Evolutionary conservation across 2,888 invertebrate species (phyloP), one percentile per base, ranked within the genome.

Genomic region (Sphecodes monilicornis): DNA sequence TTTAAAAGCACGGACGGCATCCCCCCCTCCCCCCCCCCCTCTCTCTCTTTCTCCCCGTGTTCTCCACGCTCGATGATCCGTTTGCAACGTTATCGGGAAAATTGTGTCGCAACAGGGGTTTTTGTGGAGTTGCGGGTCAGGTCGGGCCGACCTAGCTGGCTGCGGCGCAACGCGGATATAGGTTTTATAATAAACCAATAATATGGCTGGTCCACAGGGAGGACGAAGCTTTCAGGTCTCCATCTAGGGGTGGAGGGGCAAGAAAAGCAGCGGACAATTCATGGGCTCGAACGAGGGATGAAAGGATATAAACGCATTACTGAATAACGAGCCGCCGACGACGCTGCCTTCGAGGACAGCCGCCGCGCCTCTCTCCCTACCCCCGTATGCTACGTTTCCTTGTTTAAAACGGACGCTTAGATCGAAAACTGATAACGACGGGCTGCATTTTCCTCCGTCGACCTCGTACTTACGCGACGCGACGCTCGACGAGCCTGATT

Each of bases 111-210:
- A 39, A 64, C 41, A 73, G 43, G 39, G 68, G 50, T 60, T 78
- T 80, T 84, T 78, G 76, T 82, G 76, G 75, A 70, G 85, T 41
- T 41, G 54, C 43, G 73, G 73, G 79, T 76, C 79, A 72, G 81
- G 75, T 36, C 66, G 68, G 46, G 79, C 64, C 71, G 80, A 73
- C 68, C 74, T 75, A 46, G 77, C 78, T 82, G 81, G 78, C 69
- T 78, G 78, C 68, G 82, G 82, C 74, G 78, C 57, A 74, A 72
- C 82, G 76, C 29, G 90, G 85, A 87, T 85, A 89, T 84, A 85
- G 87, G 86, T 91, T 89, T 89, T 87, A 89, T 89, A 91, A 91
- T 90, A 89, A 91, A 91, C 88, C 88, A 85, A 87, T 91, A 91
- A 91, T 90, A 88, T 77, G 87, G 76, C 73, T 85, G 79, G 80